Percentiles rank a stretch among this genome's conserved stretches.
Evolutionary conservation across 2,888 invertebrate genomes (phyloP).

Genomic region (Eumerus sabulonum): DNA sequence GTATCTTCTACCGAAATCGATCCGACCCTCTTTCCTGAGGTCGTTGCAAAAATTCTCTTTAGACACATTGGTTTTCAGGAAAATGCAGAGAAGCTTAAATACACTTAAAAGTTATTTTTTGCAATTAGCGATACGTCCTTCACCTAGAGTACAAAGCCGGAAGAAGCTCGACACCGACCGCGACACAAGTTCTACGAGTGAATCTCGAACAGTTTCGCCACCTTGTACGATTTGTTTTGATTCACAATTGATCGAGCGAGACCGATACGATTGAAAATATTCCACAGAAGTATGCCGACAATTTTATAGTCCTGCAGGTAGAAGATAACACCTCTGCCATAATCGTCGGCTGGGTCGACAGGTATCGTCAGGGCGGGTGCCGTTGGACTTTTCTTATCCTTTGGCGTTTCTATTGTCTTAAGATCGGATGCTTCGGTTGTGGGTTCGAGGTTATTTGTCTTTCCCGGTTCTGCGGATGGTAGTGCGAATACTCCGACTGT

Average conservation of each 20-base stretch:
- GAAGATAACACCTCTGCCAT: slow-evolving; percentile 92
- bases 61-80: too few relatives aligned
- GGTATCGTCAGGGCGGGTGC: not conserved
- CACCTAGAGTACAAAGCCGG: slow-evolving; percentile 67
- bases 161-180: slow-evolving; percentile 20
- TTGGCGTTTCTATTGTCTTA: not conserved
- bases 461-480: slow-evolving; percentile 58
- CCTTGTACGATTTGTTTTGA: slow-evolving; percentile 90
- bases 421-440: slow-evolving; percentile 55
- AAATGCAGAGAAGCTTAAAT: slow-evolving; percentile 68
- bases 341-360: slow-evolving; percentile 56
- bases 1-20: too few relatives aligned
- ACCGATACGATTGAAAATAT: slow-evolving; percentile 94
- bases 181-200: slow-evolving; percentile 85
- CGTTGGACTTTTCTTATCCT: slow-evolving; percentile 5
- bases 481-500: slow-evolving; percentile 94
- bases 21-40: too few relatives aligned
- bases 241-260: slow-evolving; percentile 93
- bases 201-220: slow-evolving; percentile 94
- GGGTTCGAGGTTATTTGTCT: slow-evolving; percentile 48
- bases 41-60: too few relatives aligned
- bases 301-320: slow-evolving; percentile 90
- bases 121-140: slow-evolving; percentile 72
- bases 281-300: slow-evolving; percentile 97
- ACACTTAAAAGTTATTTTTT: slow-evolving; percentile 70